Percentiles rank a stretch among this genome's conserved stretches.
These are phyloP conservation scores for Mechanitis mazaeus DNA, from an alignment of 2,888 invertebrate genomes.

Conservation along the genomic window DNA sequence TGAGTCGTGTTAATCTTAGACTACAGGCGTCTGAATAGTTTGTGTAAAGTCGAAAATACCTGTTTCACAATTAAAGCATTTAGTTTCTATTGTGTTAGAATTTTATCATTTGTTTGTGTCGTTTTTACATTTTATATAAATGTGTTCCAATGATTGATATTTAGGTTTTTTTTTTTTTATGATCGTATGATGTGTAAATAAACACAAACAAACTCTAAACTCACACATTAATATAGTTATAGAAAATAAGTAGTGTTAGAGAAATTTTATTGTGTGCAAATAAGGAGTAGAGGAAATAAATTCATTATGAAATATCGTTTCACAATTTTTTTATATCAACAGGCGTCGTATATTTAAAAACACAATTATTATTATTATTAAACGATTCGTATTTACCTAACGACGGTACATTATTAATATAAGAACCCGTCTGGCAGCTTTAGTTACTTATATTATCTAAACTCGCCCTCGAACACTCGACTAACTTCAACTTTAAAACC, in stretches of 20 bases:
- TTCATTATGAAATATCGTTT: neutral
- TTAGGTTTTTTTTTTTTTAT: neutral
- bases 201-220: slow-evolving; percentile 15
- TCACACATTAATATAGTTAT: slow-evolving; percentile 12
- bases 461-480: slow-evolving; percentile 15
- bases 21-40: slow-evolving; percentile 51
- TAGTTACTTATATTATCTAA: slow-evolving; percentile 27
- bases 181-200: neutral
- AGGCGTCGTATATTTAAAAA: neutral
- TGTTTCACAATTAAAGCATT: slow-evolving; percentile 74
- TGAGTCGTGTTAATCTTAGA: slow-evolving; percentile 43
- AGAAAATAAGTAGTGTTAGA: slow-evolving; percentile 6
- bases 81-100: slow-evolving; percentile 65
- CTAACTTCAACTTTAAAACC: slow-evolving; percentile 5
- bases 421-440: slow-evolving; percentile 35
- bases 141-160: neutral
- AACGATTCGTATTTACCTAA: slow-evolving; percentile 12
- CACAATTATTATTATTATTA: slow-evolving; percentile 3
- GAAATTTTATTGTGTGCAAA: slow-evolving; percentile 1
- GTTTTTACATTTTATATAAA: slow-evolving; percentile 7
- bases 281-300: neutral
- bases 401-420: slow-evolving; percentile 27
- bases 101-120: slow-evolving; percentile 31
- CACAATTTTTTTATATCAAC: neutral
- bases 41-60: slow-evolving; percentile 69